Base-by-base conservation (phyloP, 2,113 vertebrate genomes). In the Sigmodon hispidus region DNA sequence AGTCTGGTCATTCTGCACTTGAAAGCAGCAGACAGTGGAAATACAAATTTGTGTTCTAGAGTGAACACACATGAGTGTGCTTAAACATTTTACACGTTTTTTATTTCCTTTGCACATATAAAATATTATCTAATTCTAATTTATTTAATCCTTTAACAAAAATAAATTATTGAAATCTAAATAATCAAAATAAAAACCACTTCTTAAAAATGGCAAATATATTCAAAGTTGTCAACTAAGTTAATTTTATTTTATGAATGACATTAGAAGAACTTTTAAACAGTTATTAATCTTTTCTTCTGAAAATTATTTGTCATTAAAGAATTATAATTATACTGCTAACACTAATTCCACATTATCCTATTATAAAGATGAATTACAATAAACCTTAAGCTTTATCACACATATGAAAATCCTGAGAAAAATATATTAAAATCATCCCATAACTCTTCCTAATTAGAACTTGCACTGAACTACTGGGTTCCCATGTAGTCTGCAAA, bases 261-360 rank as follows among this genome's bases (percentile, higher is more conserved):
- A 34, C 87, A 40, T 43, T 61, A 92, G 34, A 91, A 85, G 29
- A 72, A 65, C 2, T 76, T 52, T 77, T 73, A 21, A 96, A 87
- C 4, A 72, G 90, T 83, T 96, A n/a, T 83, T 92, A 94, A 90
- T 91, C 94, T 11, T 89, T 89, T 85, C 24, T 57, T 29, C 36
- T 89, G 36, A 94, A 92, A 96, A 94, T 84, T 48, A 70, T 89
- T 94, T 89, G 59, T 81, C 24, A 93, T 69, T 79, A 90, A 95
- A 91, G 6, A 88, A 34, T 87, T 96, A 94, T 40, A 88, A 94
- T 90, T 92, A 93, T 96, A 77, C 81, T 90, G 92, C 22, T 81
- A 95, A 90, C 3, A 34, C 85, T 75, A 61, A 95, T 93, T 87
- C 50, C 5, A 90, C 73, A 34, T 63, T 92, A 89, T 1, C 0